Conservation (phyloP, 2,888 invertebrate genomes). For the Trichogramma dendrolimi region DNA sequence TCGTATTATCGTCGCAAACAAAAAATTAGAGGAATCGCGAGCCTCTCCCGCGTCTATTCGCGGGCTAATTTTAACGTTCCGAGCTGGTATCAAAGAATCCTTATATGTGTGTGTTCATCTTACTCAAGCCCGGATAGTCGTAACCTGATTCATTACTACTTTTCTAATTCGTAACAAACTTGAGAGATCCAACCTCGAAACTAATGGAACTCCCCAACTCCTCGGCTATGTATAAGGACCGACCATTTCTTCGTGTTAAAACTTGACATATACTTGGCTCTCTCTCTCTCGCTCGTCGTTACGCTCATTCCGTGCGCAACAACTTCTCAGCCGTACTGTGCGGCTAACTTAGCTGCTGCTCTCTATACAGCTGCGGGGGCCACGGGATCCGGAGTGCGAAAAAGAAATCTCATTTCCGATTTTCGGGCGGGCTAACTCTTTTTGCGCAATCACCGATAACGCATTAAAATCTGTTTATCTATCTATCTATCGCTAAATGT, state of each 20-base stretch:
- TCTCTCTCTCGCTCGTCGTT: background rate
- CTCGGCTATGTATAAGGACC: too few species aligned
- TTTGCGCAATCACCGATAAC: too few species aligned
- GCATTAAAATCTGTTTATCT: too few species aligned
- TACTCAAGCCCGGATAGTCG: too few species aligned
- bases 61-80: background rate
- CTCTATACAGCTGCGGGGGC: background rate
- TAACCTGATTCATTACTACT: too few species aligned
- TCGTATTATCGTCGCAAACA: background rate
- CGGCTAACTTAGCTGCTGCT: background rate
- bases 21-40: background rate
- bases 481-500: too few species aligned
- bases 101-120: background rate
- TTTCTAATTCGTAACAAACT: too few species aligned
- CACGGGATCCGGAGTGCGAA: background rate
- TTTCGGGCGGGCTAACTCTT: constrained; percentile 17
- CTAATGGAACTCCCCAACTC: too few species aligned
- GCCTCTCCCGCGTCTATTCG: background rate
- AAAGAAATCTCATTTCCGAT: constrained; percentile 31
- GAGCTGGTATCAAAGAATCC: background rate
- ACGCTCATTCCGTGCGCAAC: too few species aligned
- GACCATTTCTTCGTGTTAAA: constrained; percentile 13
- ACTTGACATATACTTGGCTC: background rate
- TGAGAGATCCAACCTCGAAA: too few species aligned
- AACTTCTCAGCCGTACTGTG: too few species aligned